phyloP scores from a whole-genome alignment of 2,888 invertebrate species.

The Tethea ocularis region DNA sequence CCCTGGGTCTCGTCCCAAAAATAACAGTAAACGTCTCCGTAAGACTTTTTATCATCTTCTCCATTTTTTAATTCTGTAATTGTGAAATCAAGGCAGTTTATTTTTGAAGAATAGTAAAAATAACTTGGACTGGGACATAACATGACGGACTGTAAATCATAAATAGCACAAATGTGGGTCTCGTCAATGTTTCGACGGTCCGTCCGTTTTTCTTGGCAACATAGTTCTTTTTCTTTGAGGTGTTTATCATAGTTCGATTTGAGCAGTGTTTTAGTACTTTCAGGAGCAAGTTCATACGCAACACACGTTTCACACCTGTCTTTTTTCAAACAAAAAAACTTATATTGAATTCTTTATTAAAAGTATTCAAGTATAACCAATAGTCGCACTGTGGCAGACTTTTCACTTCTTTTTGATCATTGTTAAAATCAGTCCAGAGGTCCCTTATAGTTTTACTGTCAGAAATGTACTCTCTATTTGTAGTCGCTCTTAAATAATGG shows the following conservation, averaged over 20 bases:
- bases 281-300: conserved; percentile 14
- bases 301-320: conserved; percentile 27
- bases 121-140: conserved; percentile 18
- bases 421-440: conserved; percentile 21
- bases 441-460: conserved; percentile 21
- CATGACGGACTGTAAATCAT: conserved; percentile 32
- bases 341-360: conserved; percentile 25
- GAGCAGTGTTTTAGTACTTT: conserved; percentile 18
- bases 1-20: conserved; percentile 22
- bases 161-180: conserved; percentile 23
- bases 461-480: conserved; percentile 20
- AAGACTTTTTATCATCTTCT: conserved; percentile 10
- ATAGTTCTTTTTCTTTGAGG: conserved; percentile 26
- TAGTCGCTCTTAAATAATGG: conserved; percentile 14
- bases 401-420: conserved; percentile 18
- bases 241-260: conserved; percentile 28
- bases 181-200: conserved; percentile 26
- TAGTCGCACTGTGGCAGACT: conserved; percentile 14
- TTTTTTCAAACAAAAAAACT: conserved; percentile 13
- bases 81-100: conserved; percentile 9
- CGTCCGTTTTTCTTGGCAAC: conserved; percentile 26
- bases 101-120: conserved; percentile 20
- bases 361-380: conserved; percentile 23
- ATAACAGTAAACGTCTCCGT: conserved; percentile 14
- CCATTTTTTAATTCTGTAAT: too few species aligned